Evolutionary conservation across 2,113 vertebrate species (phyloP).

Genomic region (Rhinichthys klamathensis): DNA sequence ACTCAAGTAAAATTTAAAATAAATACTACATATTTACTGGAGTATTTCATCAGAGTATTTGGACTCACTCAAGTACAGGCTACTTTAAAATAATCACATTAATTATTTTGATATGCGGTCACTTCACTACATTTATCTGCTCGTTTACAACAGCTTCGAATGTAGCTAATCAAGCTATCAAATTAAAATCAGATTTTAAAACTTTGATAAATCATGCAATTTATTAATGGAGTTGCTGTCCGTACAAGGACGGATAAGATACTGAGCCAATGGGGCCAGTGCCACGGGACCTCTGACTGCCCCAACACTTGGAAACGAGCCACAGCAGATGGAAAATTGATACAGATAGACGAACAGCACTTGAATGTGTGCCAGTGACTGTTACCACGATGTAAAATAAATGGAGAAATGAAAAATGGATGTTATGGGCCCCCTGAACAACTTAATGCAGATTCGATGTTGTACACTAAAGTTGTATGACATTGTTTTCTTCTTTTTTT

Average conservation of each 20-base stretch:
- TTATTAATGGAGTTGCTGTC: slow-evolving; percentile 1
- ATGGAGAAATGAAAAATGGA: background rate
- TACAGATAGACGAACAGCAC: background rate
- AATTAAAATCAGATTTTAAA: background rate
- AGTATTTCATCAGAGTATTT: background rate
- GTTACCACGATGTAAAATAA: slow-evolving; percentile 18
- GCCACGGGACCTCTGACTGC: slow-evolving; percentile 8
- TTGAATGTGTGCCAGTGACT: slow-evolving; percentile 27
- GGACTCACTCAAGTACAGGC: background rate
- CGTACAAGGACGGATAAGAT: background rate
- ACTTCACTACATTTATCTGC: background rate
- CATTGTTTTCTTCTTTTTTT: background rate
- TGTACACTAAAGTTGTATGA: background rate
- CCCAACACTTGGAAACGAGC: slow-evolving; percentile 14
- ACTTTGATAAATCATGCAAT: background rate
- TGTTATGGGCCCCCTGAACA: background rate
- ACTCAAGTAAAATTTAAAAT: background rate
- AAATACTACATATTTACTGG: background rate
- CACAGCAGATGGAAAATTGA: slow-evolving; percentile 33
- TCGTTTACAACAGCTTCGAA: background rate
- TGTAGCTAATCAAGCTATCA: background rate
- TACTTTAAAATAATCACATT: background rate
- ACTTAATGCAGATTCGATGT: background rate
- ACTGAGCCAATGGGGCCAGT: slow-evolving; percentile 10
- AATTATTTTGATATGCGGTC: background rate